These are phyloP conservation scores for Lepidostoma basale DNA, from an alignment of 1,140 invertebrate species.

Conservation along the genomic window DNA sequence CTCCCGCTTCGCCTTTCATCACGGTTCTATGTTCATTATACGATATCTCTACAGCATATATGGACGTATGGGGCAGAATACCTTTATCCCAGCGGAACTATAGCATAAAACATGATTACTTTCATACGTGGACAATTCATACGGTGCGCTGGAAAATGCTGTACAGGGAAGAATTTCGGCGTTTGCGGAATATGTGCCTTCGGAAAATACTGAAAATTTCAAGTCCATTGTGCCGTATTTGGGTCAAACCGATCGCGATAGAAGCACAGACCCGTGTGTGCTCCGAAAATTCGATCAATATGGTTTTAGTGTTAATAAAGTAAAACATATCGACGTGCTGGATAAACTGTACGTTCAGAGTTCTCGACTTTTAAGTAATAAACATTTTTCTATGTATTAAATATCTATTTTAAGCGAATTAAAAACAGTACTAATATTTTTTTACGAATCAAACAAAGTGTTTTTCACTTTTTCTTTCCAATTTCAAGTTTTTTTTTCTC, in stretches of 20 bases:
- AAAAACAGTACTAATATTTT: no score
- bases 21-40: background rate
- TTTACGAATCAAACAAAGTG: no score
- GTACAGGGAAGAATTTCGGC: background rate
- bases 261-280: background rate
- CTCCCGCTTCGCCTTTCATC: background rate
- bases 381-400: no score
- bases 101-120: conserved; percentile 19
- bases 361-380: no score
- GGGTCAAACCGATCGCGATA: background rate
- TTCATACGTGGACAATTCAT: conserved; percentile 18
- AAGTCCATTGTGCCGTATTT: background rate
- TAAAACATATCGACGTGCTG: no score
- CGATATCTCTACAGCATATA: no score
- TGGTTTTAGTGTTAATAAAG: no score
- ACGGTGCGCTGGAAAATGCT: conserved; percentile 5
- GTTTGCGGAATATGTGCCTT: background rate
- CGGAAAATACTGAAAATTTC: conserved; percentile 13
- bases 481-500: no score
- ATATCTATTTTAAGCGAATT: no score
- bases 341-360: no score
- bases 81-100: conserved; percentile 1
- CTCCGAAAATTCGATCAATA: no score
- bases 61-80: background rate
- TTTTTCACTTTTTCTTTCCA: no score